Conservation (phyloP, 2,797 vertebrate genomes). For the Stomatorhinus walkeri region DNA sequence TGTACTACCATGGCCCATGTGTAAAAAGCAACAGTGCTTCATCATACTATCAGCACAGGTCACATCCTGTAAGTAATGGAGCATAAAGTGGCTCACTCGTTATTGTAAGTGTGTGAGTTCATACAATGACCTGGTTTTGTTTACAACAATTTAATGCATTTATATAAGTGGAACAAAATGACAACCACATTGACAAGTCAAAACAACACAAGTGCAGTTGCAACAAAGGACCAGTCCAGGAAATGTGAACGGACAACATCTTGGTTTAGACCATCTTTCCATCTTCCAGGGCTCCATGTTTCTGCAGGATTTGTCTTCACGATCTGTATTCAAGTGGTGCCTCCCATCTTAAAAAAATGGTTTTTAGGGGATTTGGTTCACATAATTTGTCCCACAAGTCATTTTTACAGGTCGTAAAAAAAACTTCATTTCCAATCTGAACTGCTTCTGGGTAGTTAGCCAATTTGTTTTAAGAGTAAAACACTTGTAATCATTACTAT, state of each 20-base stretch:
- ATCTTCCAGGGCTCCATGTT: background rate
- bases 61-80: background rate
- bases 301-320: background rate
- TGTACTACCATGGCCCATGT: background rate
- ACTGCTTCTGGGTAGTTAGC: background rate
- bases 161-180: conserved; percentile 11
- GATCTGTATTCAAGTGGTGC: background rate
- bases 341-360: background rate
- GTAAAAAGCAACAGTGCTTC: background rate
- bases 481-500: background rate
- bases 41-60: background rate
- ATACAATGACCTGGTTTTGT: background rate
- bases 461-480: conserved; percentile 6
- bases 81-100: background rate
- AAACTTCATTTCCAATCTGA: background rate
- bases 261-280: background rate
- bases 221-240: background rate
- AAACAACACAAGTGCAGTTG: background rate
- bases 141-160: conserved; percentile 13
- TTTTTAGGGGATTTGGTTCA: background rate
- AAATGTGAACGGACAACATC: background rate
- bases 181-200: background rate
- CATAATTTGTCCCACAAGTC: background rate
- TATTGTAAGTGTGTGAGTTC: background rate
- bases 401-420: background rate